phyloP scores from a whole-genome alignment of 2,113 vertebrate genomes.

The Ptilonorhynchus violaceus region DNA sequence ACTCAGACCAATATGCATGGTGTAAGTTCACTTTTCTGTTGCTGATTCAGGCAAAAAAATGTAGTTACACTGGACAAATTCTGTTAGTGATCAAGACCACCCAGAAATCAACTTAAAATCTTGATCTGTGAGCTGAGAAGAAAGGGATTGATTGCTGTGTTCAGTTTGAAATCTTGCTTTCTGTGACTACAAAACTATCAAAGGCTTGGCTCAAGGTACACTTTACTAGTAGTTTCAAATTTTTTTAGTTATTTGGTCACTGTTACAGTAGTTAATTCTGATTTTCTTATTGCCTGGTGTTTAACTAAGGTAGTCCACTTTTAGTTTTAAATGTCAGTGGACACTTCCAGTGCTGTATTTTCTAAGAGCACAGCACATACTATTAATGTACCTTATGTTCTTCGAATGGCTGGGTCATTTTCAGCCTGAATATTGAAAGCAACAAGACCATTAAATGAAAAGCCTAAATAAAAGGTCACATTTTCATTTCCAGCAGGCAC shows the following conservation, averaged over 20 bases:
- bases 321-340: not conserved
- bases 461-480: constrained; percentile 71
- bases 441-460: constrained; percentile 69
- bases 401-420: not conserved
- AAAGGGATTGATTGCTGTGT: not conserved
- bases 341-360: too few species aligned
- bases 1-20: not conserved
- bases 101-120: not conserved
- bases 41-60: not conserved
- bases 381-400: not conserved
- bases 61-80: not conserved
- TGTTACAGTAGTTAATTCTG: not conserved
- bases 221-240: not conserved
- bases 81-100: not conserved
- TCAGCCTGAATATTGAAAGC: constrained; percentile 61
- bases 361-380: not conserved
- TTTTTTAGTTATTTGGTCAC: not conserved
- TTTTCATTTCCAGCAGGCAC: constrained; percentile 76
- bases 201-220: not conserved
- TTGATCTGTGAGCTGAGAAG: not conserved
- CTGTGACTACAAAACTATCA: not conserved
- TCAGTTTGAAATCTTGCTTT: not conserved
- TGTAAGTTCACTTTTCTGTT: not conserved
- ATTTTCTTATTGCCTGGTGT: not conserved
- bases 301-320: not conserved